Evolutionary conservation across 1,140 invertebrate genomes (phyloP), one percentile per base, ranked within the genome.

Genomic region (Eupristina koningsbergeri): DNA sequence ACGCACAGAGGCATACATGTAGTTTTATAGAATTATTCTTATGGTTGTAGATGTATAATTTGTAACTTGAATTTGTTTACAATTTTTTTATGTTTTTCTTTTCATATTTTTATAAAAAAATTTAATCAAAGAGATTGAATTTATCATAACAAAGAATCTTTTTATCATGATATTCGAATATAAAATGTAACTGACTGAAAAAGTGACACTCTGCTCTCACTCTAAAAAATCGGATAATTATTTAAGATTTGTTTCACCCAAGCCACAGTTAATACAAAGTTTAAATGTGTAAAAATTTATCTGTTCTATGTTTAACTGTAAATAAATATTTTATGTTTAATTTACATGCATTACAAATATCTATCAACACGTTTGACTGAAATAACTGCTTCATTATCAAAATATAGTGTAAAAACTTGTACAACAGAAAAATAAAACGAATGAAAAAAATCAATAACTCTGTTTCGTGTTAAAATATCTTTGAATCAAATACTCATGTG

Each of bases 281-380:
- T 77, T 74, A 85, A 85, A 84, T 81, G 45, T 85, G 74, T 71
- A 81, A 85, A 85, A 81, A 81, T 85, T 45, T 45, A 77, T 84
- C 67, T 53, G 15, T 50, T 15, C 2, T 58, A 7, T 58, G 71
- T 58, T 45, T 6, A 77, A 84, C 77, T 58, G 39, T 77, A 85
- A 81, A 81, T 85, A 81, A 81, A 80, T 78, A 81, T 77, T 85
- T 75, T 69, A 63, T 73, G 76, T 74, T 36, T 80, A 67, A 6
- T 74, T 45, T 75, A 8, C 41, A 11, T 45, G 41, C 11, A 45
- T 45, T n/a, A n/a, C n/a, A n/a, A n/a, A n/a, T 69, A 73, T 84
- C 53, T 41, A 78, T 83, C 50, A 36, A 63, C 67, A 63, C 41
- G 67, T 69, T 67, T 58, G 31, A 83, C 61, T 77, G 73, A 79